Conservation (phyloP, 2,888 invertebrate genomes). For the Drosophila bunnanda region DNA sequence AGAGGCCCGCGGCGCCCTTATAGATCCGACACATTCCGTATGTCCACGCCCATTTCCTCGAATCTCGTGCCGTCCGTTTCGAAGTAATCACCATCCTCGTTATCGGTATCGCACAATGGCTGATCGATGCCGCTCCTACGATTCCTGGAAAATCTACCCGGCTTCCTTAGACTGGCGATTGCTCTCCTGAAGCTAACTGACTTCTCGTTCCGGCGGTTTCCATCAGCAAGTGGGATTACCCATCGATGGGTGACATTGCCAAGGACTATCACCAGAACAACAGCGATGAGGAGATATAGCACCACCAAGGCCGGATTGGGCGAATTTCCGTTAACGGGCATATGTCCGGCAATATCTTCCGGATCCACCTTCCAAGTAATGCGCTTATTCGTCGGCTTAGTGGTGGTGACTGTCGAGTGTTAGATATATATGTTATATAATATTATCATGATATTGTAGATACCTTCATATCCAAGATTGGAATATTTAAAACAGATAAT, state of each 20-base stretch:
- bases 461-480: no score
- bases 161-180: conserved; percentile 35
- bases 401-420: not conserved
- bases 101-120: conserved; percentile 39
- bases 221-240: conserved; percentile 16
- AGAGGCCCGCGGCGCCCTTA: conserved; percentile 1
- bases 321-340: conserved; percentile 1
- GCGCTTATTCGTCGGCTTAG: conserved; percentile 9
- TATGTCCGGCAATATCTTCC: conserved; percentile 42
- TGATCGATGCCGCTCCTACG: not conserved
- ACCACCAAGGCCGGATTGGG: conserved; percentile 41
- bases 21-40: conserved; percentile 41
- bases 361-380: conserved; percentile 50
- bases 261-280: conserved; percentile 42
- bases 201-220: conserved; percentile 31
- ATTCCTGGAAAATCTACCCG: not conserved
- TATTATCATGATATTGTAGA: not conserved
- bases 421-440: not conserved
- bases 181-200: conserved; percentile 52
- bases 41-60: conserved; percentile 60
- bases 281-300: conserved; percentile 41
- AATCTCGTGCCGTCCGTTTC: conserved; percentile 24
- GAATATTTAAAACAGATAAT: not conserved
- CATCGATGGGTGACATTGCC: conserved; percentile 51
- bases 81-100: conserved; percentile 36